Percentiles rank a stretch among this genome's conserved stretches.
These are phyloP conservation scores for Dipodomys merriami DNA, from an alignment of 2,113 vertebrate species.

Conservation along the genomic window DNA sequence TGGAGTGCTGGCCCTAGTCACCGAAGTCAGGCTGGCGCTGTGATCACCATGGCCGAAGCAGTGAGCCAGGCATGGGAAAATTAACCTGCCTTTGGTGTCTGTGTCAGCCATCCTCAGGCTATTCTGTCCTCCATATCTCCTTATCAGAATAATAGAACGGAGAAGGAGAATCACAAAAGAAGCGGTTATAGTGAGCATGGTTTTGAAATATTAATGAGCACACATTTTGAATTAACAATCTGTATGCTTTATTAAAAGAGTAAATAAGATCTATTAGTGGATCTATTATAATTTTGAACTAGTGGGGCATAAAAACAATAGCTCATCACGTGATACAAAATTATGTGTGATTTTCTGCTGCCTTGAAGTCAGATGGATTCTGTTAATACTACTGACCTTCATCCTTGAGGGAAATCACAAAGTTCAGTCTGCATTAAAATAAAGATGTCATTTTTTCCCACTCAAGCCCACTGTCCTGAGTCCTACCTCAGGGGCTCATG, in stretches of 20 bases:
- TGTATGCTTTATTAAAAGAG: background rate
- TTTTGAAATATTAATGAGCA: constrained; percentile 12
- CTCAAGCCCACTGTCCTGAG: background rate
- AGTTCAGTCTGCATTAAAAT: constrained; percentile 15
- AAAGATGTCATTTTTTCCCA: background rate
- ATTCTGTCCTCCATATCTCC: background rate
- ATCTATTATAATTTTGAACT: background rate
- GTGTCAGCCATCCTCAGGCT: background rate
- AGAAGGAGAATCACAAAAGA: background rate
- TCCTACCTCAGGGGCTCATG: background rate
- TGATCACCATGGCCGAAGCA: background rate
- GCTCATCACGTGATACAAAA: background rate
- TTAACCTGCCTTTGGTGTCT: background rate
- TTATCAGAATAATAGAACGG: background rate
- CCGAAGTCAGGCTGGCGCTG: background rate
- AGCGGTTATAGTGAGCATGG: background rate
- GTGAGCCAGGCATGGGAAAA: background rate
- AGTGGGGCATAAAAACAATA: background rate
- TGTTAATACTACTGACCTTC: background rate
- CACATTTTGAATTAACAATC: background rate
- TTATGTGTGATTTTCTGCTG: background rate
- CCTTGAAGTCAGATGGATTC: background rate
- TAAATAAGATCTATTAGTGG: background rate
- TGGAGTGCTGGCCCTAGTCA: background rate
- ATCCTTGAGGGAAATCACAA: background rate